Evolutionary conservation across 1,140 invertebrate species (phyloP), one percentile per base, ranked within the genome.

Genomic region (Pseudomyrmex pallidus): DNA sequence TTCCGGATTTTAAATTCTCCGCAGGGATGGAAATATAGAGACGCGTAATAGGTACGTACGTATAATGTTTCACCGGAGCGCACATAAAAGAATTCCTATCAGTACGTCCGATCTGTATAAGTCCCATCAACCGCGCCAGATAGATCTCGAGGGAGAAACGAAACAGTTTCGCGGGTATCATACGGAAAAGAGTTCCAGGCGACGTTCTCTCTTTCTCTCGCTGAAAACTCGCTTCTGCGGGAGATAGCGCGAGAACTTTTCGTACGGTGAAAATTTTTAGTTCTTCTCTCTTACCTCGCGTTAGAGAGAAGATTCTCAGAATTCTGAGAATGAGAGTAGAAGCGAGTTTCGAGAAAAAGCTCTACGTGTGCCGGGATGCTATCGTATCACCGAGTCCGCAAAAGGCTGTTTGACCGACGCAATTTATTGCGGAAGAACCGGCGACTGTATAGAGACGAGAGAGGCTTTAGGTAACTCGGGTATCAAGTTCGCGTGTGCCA

Each of bases 381-480:
- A 88, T 89, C 87, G 76, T 74, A 82, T 89, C 88, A 84, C 68
- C 59, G 44, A 22, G 73, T 70, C 88, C 88, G 59, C 87, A 83
- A 80, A 84, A 86, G 84, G 73, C 44, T 66, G 74, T 48, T 80
- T 73, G 20, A 46, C 46, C 63, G 1, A n/a, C 67, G 62, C 61
- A 52, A 46, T 56, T 35, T 25, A 25, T 62, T 22, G 64, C 15
- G 4, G 56, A 74, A 46, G 70, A 56, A 52, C 20, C 72, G 46
- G 63, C 74, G 57, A 67, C 57, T 44, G 62, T 54, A 68, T 56
- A 70, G 63, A 82, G 80, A 35, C 35, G 35, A 7, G 74, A 72
- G 68, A 84, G 50, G 64, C 54, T 61, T 35, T 35, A 7, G 35
- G 35, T 35, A 35, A 35, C 35, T 35, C 35, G 56, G 48, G 74